Conservation (phyloP, 2,888 invertebrate genomes). For the Ennomos erosarius region DNA sequence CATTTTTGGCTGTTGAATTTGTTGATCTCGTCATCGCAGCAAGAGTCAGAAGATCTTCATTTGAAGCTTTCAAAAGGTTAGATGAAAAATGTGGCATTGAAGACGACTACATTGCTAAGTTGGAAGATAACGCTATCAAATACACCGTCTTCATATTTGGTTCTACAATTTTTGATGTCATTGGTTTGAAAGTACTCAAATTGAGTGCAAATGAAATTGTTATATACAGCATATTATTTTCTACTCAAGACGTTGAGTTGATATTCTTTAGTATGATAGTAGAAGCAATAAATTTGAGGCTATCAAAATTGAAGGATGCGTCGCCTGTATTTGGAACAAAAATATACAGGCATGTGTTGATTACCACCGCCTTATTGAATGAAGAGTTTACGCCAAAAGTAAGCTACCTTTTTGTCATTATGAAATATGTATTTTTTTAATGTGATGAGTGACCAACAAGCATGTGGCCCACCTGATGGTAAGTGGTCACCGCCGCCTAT, state of each 20-base stretch:
- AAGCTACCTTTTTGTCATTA: conserved; percentile 37
- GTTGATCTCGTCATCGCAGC: conserved; percentile 43
- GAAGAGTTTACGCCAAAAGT: conserved; percentile 60
- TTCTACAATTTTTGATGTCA: conserved; percentile 51
- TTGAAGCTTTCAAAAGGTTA: conserved; percentile 49
- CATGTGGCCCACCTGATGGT: no score
- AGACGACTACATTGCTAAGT: conserved; percentile 37
- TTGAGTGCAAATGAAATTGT: conserved; percentile 38
- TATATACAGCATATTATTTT: conserved; percentile 49
- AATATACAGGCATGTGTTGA: conserved; percentile 60
- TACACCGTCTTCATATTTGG: conserved; percentile 36
- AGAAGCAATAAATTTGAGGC: conserved; percentile 58
- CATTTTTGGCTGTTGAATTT: conserved; percentile 45
- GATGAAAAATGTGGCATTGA: conserved; percentile 56
- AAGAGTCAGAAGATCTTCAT: conserved; percentile 40
- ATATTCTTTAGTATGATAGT: conserved; percentile 57
- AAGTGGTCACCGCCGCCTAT: no score
- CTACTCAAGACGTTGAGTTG: conserved; percentile 65
- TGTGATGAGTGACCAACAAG: no score
- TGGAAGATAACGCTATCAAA: conserved; percentile 37
- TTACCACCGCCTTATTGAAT: conserved; percentile 57
- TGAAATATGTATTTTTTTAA: no score
- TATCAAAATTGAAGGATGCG: conserved; percentile 47
- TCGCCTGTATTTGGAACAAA: conserved; percentile 50
- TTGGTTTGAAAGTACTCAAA: conserved; percentile 44